Base-by-base conservation (phyloP, 2,888 invertebrate genomes). In the Melinaea menophilus region DNA sequence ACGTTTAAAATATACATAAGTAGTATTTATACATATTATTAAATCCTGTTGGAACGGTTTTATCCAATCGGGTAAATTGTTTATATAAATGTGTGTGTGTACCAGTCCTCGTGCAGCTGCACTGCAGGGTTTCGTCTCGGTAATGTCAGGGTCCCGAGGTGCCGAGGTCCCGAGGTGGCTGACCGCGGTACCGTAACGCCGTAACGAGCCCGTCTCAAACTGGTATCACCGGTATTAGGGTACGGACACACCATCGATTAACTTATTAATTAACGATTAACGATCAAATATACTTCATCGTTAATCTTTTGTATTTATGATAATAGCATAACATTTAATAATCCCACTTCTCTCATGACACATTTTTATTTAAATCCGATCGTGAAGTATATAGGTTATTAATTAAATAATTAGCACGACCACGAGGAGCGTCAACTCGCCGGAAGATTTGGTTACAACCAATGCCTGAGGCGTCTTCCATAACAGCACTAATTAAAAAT, bases 131-230 rank as follows among this genome's bases (percentile, higher is more conserved):
- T 59, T 41, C 41, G 7, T 41, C 9, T 41, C 11, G 64, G 59
- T 64, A 73, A 72, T 74, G 75, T 73, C 75, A 74, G 75, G 79
- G 79, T 71, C 75, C 67, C 22, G 22, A 22, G 22, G 22, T 74
- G 75, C 72, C 75, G 73, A 75, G 79, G 79, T 71, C 75, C 67
- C 67, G 70, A 76, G 85, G 86, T 84, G 69, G 61, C 69, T 78
- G 86, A 84, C 85, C 79, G 65, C 46, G 62, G 77, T 87, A 85
- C 86, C 86, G 88, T 88, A 72, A 72, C 75, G 75, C 86, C 86
- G 88, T 88, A 72, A 72, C 75, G 75, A 85, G 88, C 88, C 88
- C 72, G 88, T 51, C 51, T 51, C 31, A 31, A 41, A 9, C 41
- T 81, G 74, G 55, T 56, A 45, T 62, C 60, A 56, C 63, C 58